A percentile compares a stretch with the other conserved stretches of the same genome.
Conservation (phyloP, 2,113 vertebrate genomes). For the Scomber japonicus region DNA sequence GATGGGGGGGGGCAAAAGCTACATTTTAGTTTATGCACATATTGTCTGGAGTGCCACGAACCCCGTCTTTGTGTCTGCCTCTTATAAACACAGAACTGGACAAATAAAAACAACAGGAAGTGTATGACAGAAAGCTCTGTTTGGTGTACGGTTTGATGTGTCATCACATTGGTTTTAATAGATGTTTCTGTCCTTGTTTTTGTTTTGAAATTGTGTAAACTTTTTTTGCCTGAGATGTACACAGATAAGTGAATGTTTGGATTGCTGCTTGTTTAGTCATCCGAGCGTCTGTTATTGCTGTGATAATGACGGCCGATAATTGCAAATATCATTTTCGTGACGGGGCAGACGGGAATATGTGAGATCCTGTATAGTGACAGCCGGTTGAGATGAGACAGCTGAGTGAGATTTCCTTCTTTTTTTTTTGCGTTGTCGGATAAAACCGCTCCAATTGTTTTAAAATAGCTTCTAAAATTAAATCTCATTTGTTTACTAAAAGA, state of each 20-base stretch:
- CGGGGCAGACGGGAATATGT: conserved; percentile 7
- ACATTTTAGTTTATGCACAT: conserved; percentile 32
- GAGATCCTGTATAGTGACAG: conserved; percentile 8
- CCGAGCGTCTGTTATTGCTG: conserved; percentile 80
- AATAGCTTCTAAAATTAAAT: conserved; percentile 1
- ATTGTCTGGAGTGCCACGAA: conserved; percentile 42
- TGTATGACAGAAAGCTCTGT: conserved; percentile 76
- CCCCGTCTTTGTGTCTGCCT: conserved; percentile 74
- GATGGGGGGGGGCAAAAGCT: not conserved
- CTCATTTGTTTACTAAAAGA: conserved; percentile 11
- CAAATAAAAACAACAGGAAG: conserved; percentile 84
- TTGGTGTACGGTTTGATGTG: conserved; percentile 81
- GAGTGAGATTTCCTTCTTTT: conserved; percentile 10
- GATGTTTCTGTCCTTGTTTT: conserved; percentile 80
- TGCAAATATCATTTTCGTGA: conserved; percentile 75
- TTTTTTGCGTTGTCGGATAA: not conserved
- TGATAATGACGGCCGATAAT: conserved; percentile 80
- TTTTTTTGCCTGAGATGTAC: conserved; percentile 80
- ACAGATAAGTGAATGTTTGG: conserved; percentile 85
- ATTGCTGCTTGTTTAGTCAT: conserved; percentile 82
- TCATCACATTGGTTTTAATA: conserved; percentile 78
- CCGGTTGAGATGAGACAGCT: not conserved
- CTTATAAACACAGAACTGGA: conserved; percentile 72
- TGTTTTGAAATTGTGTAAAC: conserved; percentile 86
- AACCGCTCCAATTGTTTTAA: not conserved